phyloP scores from a whole-genome alignment of 2,797 vertebrate genomes.

The Leptoclinus maculatus region DNA sequence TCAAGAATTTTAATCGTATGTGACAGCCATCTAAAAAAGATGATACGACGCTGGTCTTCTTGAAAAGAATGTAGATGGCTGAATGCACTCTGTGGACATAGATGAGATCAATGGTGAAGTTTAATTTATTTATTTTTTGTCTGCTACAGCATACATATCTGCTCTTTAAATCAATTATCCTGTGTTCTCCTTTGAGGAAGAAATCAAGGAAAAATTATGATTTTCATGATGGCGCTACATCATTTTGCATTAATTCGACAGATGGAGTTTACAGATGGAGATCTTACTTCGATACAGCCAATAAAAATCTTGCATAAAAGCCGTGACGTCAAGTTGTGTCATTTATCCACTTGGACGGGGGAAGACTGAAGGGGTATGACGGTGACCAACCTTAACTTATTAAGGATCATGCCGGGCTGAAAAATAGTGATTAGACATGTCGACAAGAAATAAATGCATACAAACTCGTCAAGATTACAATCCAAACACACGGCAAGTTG shows the following conservation, averaged over 20 bases:
- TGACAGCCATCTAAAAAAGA: conserved; percentile 48
- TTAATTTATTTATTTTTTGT: not conserved
- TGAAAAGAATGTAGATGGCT: not conserved
- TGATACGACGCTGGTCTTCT: conserved; percentile 23
- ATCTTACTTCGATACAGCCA: not conserved
- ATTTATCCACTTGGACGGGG: not conserved
- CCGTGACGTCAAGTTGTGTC: not conserved
- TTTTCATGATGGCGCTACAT: not conserved
- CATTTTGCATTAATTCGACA: not conserved
- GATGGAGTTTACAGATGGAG: not conserved
- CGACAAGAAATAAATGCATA: too few species aligned
- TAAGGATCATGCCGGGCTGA: too few species aligned
- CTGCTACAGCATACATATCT: not conserved
- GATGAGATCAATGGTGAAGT: conserved; percentile 17
- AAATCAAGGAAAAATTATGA: not conserved
- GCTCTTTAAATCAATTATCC: not conserved
- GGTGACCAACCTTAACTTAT: too few species aligned
- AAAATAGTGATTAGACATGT: too few species aligned
- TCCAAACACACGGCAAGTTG: too few species aligned
- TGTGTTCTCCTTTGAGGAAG: not conserved
- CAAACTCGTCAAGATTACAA: too few species aligned
- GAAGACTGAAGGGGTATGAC: too few species aligned
- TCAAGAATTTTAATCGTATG: conserved; percentile 45
- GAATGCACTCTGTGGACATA: conserved; percentile 5
- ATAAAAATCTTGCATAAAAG: not conserved